Evolutionary conservation across 2,888 invertebrate genomes (phyloP).

Genomic region (Habrosyne pyritoides): DNA sequence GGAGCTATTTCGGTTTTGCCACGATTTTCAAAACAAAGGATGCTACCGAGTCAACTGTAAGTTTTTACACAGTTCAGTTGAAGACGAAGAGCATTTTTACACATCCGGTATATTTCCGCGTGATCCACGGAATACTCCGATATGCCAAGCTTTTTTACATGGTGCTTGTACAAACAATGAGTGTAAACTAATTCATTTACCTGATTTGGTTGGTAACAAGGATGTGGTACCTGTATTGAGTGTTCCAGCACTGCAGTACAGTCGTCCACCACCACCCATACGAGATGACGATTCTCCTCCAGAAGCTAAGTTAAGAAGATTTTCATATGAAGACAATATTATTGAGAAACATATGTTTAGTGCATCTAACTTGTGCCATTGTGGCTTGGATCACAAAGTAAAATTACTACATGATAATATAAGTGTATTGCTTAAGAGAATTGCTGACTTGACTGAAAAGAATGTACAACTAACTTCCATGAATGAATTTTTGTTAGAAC

Average conservation of each 20-base stretch:
- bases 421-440: slow-evolving; percentile 73
- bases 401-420: slow-evolving; percentile 77
- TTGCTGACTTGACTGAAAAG: slow-evolving; percentile 74
- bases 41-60: slow-evolving; percentile 85
- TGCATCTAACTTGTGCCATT: slow-evolving; percentile 58
- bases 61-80: slow-evolving; percentile 87
- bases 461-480: slow-evolving; percentile 75
- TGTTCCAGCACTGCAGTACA: slow-evolving; percentile 50
- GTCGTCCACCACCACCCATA: slow-evolving; percentile 50
- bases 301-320: slow-evolving; percentile 71
- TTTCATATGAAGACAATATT: slow-evolving; percentile 59
- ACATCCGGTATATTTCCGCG: slow-evolving; percentile 85
- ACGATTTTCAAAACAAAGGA: slow-evolving; percentile 88
- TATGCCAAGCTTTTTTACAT: slow-evolving; percentile 85
- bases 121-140: slow-evolving; percentile 61
- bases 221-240: slow-evolving; percentile 43
- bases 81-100: slow-evolving; percentile 88
- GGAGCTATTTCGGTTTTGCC: slow-evolving; percentile 80
- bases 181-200: slow-evolving; percentile 61
- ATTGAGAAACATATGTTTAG: slow-evolving; percentile 62
- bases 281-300: slow-evolving; percentile 73
- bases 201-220: slow-evolving; percentile 47
- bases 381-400: slow-evolving; percentile 70
- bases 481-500: slow-evolving; percentile 78
- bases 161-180: slow-evolving; percentile 82